A percentile compares a stretch with the other conserved stretches of the same genome.
phyloP scores from a whole-genome alignment of 2,797 vertebrate species.

The Anomalospiza imberbis region DNA sequence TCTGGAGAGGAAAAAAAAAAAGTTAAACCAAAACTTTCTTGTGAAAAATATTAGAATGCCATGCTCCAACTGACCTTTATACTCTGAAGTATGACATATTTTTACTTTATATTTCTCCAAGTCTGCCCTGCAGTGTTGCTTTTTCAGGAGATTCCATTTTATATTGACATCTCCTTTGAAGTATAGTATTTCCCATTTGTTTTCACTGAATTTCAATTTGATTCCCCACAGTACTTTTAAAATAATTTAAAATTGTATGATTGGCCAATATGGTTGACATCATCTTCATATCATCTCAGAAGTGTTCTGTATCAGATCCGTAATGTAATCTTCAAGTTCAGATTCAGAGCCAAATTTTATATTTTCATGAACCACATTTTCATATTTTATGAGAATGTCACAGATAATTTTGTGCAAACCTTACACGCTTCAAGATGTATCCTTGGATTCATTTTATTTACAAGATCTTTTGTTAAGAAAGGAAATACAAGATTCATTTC shows the following conservation, averaged over 20 bases:
- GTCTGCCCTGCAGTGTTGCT: accelerated
- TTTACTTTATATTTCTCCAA: neutral
- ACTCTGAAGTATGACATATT: neutral
- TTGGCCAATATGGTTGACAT: neutral
- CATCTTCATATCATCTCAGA: neutral
- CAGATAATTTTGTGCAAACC: neutral
- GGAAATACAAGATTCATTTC: neutral
- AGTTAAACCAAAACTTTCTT: neutral
- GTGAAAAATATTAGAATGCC: neutral
- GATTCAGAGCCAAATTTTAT: neutral
- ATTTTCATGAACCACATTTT: neutral
- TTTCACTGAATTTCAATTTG: neutral
- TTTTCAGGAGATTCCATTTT: neutral
- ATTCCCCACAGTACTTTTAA: neutral
- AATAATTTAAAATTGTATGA: neutral
- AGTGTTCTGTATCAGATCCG: neutral
- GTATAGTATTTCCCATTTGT: neutral
- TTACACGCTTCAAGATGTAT: neutral
- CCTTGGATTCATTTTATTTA: neutral
- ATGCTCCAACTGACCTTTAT: neutral
- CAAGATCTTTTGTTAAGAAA: neutral
- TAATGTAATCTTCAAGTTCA: neutral
- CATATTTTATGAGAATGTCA: neutral
- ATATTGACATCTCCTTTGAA: neutral
- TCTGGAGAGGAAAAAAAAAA: neutral